Percentiles rank a stretch among this genome's conserved stretches.
These are phyloP conservation scores for Netelia virgata DNA, from an alignment of 2,888 invertebrate genomes.

Conservation along the genomic window DNA sequence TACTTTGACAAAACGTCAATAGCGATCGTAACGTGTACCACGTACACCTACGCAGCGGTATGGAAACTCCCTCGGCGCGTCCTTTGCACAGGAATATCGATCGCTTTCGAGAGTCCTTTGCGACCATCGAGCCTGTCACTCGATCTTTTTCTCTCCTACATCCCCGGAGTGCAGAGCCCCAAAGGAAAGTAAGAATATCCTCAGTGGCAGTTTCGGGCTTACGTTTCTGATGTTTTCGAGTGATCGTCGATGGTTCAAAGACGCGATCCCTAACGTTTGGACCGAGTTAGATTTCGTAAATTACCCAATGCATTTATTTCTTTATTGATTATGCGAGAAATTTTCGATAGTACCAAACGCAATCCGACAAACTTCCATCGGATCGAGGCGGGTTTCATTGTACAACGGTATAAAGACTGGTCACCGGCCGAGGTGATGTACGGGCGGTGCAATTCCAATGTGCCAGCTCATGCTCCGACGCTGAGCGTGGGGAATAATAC, in stretches of 20 bases:
- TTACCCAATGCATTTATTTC: too few relatives aligned
- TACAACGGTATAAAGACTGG: slow-evolving; percentile 50
- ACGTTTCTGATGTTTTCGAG: too few relatives aligned
- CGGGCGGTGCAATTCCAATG: slow-evolving; percentile 55
- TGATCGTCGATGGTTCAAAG: too few relatives aligned
- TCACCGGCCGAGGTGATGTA: slow-evolving; percentile 14
- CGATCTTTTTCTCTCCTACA: slow-evolving; percentile 12
- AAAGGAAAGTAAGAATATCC: too few relatives aligned
- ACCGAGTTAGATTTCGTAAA: too few relatives aligned
- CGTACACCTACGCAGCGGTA: slow-evolving; percentile 6
- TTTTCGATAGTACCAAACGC: too few relatives aligned
- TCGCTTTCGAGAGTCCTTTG: slow-evolving; percentile 1
- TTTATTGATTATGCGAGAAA: too few relatives aligned
- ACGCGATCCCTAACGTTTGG: too few relatives aligned
- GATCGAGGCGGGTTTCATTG: too few relatives aligned
- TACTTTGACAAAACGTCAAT: slow-evolving; percentile 5
- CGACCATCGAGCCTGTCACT: neutral
- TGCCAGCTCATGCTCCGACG: slow-evolving; percentile 52
- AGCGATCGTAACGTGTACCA: neutral
- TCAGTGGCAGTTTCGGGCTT: too few relatives aligned
- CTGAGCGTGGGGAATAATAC: slow-evolving; percentile 66
- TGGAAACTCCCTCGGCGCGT: slow-evolving; percentile 18
- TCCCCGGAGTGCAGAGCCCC: too few relatives aligned
- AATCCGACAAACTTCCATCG: too few relatives aligned
- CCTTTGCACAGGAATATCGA: slow-evolving; percentile 13